phyloP scores from a whole-genome alignment of 1,140 invertebrate species.

The Sitobion miscanthi region DNA sequence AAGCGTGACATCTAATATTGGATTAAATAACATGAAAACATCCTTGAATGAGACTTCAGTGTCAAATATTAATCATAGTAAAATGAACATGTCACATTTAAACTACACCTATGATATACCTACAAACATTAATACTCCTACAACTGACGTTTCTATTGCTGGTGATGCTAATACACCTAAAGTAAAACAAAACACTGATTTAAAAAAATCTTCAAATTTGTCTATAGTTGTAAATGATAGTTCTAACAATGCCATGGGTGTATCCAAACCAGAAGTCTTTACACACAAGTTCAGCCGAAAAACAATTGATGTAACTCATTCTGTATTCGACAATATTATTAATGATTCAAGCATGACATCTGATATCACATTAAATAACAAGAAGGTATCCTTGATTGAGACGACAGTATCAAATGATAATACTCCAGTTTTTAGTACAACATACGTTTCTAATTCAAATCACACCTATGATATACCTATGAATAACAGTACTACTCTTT shows the following conservation, averaged over 20 bases:
- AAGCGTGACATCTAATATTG: background rate
- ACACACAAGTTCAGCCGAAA: background rate
- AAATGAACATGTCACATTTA: background rate
- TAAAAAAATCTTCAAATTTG: background rate
- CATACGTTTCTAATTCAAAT: background rate
- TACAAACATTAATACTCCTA: background rate
- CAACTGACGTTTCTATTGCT: background rate
- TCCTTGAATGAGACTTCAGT: background rate
- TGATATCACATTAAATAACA: background rate
- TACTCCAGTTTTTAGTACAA: background rate
- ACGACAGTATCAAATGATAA: background rate
- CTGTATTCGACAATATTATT: background rate
- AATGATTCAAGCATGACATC: background rate
- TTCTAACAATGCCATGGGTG: background rate
- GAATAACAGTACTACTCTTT: background rate
- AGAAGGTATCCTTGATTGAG: background rate
- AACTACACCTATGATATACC: constrained; percentile 37
- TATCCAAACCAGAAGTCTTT: background rate
- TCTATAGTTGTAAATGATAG: background rate
- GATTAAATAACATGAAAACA: background rate
- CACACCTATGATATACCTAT: constrained; percentile 21
- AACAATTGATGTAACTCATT: background rate
- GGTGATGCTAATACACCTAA: background rate
- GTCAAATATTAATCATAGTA: background rate
- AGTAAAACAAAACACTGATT: background rate